Base-by-base conservation (phyloP, 2,113 vertebrate genomes). In the Megalops atlanticus region DNA sequence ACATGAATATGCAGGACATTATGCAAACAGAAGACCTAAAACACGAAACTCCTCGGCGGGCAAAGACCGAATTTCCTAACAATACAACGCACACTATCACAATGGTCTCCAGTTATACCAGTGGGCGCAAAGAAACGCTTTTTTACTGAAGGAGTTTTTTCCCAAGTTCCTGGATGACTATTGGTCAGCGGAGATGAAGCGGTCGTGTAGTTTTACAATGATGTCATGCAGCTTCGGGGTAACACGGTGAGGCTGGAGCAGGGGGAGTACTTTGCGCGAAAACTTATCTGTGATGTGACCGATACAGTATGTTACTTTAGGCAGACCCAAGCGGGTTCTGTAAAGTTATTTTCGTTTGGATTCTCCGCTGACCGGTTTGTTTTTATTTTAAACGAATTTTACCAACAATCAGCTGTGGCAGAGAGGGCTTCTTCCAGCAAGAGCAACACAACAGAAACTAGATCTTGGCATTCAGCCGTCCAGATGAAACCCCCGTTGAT, bases 191-290 rank as follows among this genome's bases (percentile, higher is more conserved):
- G n/a, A 31, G 36, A 41, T 49, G 78, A 80, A 36, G 43, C 54
- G 12, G 38, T 77, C 76, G 10, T 43, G 38, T 68, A 80, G 79
- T 31, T 73, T 73, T 76, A 64, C 80, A 40, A 76, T 81, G 80
- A 81, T 45, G 80, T 81, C 80, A 81, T 81, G 74, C 73, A 14
- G 54, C 74, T 74, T 39, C 12, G 14, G 70, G 73, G 72, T 68
- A 69, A 31, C 38, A 21, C 38, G 77, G 58, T 40, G 49, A 58
- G 80, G 80, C 39, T 58, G 80, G 36, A 24, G 49, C n/a, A 21
- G 39, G 54, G 39, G 52, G 16, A 41, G 18, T 41, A 39, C 49
- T 52, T 64, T 36, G 45, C 64, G 21, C 35, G 39, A 21, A 35
- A 70, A 43, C 70, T 74, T 21, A 18, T 21, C 58, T 52, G n/a